Conservation (phyloP, 2,113 vertebrate species). For the Donacobius atricapilla region DNA sequence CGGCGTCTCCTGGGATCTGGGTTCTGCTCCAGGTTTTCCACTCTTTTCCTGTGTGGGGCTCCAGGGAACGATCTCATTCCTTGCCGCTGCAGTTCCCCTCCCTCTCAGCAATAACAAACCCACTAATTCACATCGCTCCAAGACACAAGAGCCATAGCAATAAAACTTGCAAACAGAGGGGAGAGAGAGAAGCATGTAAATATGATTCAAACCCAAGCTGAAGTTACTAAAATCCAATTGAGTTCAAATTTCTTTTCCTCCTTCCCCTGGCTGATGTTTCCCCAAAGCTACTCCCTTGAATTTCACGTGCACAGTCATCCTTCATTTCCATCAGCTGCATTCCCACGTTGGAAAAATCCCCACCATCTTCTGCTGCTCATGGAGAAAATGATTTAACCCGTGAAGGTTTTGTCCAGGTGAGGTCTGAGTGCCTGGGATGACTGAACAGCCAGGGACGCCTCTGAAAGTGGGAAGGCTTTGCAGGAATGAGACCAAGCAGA, state of each 20-base stretch:
- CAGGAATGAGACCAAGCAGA: background rate
- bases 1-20: background rate
- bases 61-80: background rate
- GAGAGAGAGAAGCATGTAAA: background rate
- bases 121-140: background rate
- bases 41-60: background rate
- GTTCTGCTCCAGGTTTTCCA: background rate
- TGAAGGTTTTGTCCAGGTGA: background rate
- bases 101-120: background rate
- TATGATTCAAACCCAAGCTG: conserved; percentile 20
- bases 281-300: background rate
- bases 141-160: background rate
- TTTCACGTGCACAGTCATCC: background rate
- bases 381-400: background rate
- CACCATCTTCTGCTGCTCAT: background rate
- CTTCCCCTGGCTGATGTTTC: background rate
- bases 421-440: background rate
- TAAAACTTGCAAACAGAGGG: background rate
- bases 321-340: background rate
- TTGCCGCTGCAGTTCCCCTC: background rate
- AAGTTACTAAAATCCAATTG: conserved; percentile 19
- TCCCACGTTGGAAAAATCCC: background rate
- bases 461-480: background rate
- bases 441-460: background rate
- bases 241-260: background rate